Percentiles rank a stretch among this genome's conserved stretches.
phyloP scores from a whole-genome alignment of 2,797 vertebrate genomes.

The Chaetodon trifasciatus region DNA sequence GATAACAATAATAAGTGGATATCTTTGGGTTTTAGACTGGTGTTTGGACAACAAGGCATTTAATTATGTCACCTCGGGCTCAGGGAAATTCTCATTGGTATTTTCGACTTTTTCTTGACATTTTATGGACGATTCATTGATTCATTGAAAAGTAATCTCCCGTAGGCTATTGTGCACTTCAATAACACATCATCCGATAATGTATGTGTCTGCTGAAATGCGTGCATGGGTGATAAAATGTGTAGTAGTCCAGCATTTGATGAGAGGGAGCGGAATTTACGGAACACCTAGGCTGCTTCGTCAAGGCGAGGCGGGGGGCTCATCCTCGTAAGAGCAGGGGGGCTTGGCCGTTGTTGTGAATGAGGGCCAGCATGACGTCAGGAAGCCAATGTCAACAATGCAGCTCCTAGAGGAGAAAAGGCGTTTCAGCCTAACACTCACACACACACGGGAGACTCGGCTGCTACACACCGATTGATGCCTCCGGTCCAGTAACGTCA shows the following conservation, averaged over 20 bases:
- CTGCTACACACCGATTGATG: constrained; percentile 34
- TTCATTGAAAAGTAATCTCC: too few species aligned
- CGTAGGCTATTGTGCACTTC: too few species aligned
- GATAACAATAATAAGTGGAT: too few species aligned
- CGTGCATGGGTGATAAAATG: not conserved
- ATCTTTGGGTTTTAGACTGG: too few species aligned
- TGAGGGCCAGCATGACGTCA: constrained; percentile 84
- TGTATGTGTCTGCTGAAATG: not conserved
- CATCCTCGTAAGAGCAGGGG: constrained; percentile 30
- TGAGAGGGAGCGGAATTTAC: constrained; percentile 3
- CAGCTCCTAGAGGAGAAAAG: constrained; percentile 76
- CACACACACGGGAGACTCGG: constrained; percentile 34
- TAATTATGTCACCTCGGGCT: too few species aligned
- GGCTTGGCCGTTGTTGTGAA: constrained; percentile 75
- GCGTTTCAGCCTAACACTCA: constrained; percentile 63
- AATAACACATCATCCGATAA: too few species aligned
- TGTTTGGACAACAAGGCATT: too few species aligned
- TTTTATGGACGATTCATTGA: not conserved
- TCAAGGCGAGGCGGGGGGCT: constrained; percentile 11
- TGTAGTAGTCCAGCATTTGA: not conserved
- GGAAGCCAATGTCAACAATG: constrained; percentile 85
- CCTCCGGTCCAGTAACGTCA: constrained; percentile 9
- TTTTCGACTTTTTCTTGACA: not conserved
- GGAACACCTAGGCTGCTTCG: constrained; percentile 12
- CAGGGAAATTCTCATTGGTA: not conserved